Evolutionary conservation across 2,888 invertebrate genomes (phyloP).

Genomic region (Heterodera filipjevi): DNA sequence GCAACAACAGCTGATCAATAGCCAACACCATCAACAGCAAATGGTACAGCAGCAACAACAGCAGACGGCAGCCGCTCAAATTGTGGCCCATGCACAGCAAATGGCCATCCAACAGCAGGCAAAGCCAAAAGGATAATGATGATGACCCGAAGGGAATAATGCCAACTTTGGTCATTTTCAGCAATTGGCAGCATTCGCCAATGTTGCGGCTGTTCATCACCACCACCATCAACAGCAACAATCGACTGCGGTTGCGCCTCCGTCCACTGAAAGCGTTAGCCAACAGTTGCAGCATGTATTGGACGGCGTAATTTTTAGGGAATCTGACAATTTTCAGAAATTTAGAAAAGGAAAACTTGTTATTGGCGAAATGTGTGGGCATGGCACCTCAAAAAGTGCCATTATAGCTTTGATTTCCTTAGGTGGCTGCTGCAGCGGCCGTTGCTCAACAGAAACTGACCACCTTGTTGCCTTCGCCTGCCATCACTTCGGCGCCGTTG

Average conservation of each 20-base stretch:
- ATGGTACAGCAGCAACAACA: slow-evolving; percentile 19
- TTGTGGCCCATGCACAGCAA: slow-evolving; percentile 20
- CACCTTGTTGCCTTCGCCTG: background rate
- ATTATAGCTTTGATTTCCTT: background rate
- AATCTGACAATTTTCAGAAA: background rate
- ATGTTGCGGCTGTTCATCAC: slow-evolving; percentile 26
- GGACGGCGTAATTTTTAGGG: slow-evolving; percentile 8
- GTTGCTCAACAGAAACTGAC: slow-evolving; percentile 20
- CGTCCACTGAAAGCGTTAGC: slow-evolving; percentile 19
- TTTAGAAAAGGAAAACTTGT: background rate
- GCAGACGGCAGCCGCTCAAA: slow-evolving; percentile 17
- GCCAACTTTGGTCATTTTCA: background rate
- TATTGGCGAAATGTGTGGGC: background rate
- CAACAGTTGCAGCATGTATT: slow-evolving; percentile 29
- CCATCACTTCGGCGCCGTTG: slow-evolving; percentile 16
- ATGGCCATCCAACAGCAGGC: slow-evolving; percentile 20
- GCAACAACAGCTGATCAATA: slow-evolving; percentile 16
- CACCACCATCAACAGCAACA: slow-evolving; percentile 24
- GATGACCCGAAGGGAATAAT: background rate
- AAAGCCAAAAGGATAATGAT: slow-evolving; percentile 8
- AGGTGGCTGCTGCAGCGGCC: slow-evolving; percentile 26
- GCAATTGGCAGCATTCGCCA: slow-evolving; percentile 21
- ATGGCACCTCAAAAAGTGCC: background rate
- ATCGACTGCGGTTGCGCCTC: background rate
- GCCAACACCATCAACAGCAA: slow-evolving; percentile 34